Conservation (phyloP, 2,888 invertebrate species). For the Odontocerum albicorne region DNA sequence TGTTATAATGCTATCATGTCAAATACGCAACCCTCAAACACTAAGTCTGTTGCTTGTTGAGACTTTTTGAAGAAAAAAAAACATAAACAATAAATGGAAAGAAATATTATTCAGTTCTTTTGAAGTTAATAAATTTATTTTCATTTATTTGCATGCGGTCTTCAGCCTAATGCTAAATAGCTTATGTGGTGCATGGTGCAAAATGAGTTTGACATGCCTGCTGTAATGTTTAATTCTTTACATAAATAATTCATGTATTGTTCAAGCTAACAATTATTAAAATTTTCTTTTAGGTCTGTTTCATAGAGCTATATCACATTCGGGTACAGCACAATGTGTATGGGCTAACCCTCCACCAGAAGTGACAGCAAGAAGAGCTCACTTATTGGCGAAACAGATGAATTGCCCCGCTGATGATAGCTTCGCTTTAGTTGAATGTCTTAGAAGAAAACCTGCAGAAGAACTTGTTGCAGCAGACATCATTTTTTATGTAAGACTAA, state of each 20-base stretch:
- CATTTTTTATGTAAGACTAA: conserved; percentile 35
- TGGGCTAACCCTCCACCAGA: conserved; percentile 68
- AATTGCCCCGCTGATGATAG: conserved; percentile 60
- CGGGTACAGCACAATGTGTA: conserved; percentile 69
- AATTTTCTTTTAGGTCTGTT: conserved; percentile 59
- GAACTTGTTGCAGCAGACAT: conserved; percentile 68
- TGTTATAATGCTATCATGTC: too few relatives aligned
- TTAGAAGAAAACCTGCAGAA: conserved; percentile 61
- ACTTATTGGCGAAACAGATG: conserved; percentile 61
- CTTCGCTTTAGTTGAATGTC: conserved; percentile 60
- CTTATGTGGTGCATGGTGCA: too few relatives aligned
- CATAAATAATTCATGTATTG: background rate
- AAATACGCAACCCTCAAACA: too few relatives aligned
- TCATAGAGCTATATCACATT: conserved; percentile 73
- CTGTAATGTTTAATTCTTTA: too few relatives aligned
- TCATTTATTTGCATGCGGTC: too few relatives aligned
- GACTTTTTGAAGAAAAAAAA: too few relatives aligned
- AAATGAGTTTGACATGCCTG: too few relatives aligned
- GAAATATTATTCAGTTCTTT: too few relatives aligned
- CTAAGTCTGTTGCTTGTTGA: too few relatives aligned
- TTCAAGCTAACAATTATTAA: conserved; percentile 8
- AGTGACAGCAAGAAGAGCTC: conserved; percentile 60
- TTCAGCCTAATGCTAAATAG: too few relatives aligned
- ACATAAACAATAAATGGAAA: too few relatives aligned
- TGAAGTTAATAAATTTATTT: too few relatives aligned